Base-by-base conservation (phyloP, 2,113 vertebrate genomes). In the Baryphthengus martii region DNA sequence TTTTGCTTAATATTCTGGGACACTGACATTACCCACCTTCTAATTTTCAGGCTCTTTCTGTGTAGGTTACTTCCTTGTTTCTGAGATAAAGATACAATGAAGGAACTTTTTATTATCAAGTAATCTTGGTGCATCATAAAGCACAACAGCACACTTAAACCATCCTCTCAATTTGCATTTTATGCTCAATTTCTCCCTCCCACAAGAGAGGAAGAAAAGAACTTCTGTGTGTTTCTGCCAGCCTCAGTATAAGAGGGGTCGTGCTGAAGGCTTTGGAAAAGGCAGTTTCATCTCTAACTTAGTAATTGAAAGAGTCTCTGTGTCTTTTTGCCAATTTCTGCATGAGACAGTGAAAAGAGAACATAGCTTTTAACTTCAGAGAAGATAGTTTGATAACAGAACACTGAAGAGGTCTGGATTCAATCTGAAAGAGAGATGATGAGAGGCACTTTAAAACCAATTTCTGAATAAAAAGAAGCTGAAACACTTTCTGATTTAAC, bases 381-480 rank as follows among this genome's bases (percentile, higher is more conserved):
- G 82, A 88, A 71, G 67, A 73, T 63, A 80, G 62, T 85, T 93
- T 90, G 81, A 89, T 95, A 96, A 88, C 87, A 80, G 88, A 96
- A 84, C 63, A 91, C 67, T 83, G 55, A 73, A 91, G 72, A 74
- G 84, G 35, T 80, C 45, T 95, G 82, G 55, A 88, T 94, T 96
- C 72, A 63, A 10, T 83, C 68, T 61, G 21, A 85, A 70, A 96
- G 49, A 83, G 63, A 79, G 63, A 94, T 76, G 82, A 95, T 91
- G 67, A 94, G 87, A 94, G 75, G 40, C 66, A 73, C 88, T 96
- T 96, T 94, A 93, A 90, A 95, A 96, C 39, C 63, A 85, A 76
- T 88, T 94, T 91, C 63, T 94, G 88, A 85, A 93, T 94, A 85
- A 94, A 95, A 94, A 77, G 55, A 83, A 42, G 25, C 68, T 86